Evolutionary conservation across 2,888 invertebrate genomes (phyloP), one percentile per base, ranked within the genome.

Genomic region (Dryomyza anilis): DNA sequence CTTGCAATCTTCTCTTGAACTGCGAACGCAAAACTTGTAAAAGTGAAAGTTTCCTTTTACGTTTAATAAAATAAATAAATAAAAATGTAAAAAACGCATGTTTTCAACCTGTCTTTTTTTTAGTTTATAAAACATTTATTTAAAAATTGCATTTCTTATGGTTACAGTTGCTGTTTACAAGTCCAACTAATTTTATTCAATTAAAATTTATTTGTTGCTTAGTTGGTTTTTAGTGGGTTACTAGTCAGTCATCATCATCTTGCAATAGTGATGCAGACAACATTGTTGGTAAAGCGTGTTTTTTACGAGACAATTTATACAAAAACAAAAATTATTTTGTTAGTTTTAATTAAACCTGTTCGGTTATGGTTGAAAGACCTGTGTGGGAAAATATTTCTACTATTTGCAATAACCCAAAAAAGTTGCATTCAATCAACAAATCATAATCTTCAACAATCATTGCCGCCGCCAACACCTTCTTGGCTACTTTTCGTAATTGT

Each of bases 31-130:
- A 30, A 68, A 67, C 57, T 68, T 60, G 72, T 70, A 70, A 69
- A 72, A 71, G 71, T 71, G 72, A 72, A 72, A 72, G 72, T 71
- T 67, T 67, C 60, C 59, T 63, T 65, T 67, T 52, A 52, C 56
- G 63, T 52, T 61, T 10, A 30, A 50, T 50, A 23, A 53, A 23
- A 52, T 33, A 30, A 19, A 30, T 19, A 55, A 55, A 33, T 21
- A 55, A 36, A 33, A 55, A 25, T 39, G 8, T 4, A 3, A 14
- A 12, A n/a, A 39, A n/a, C 8, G 14, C n/a, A 39, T 3, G 39
- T 39, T 39, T 39, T 39, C 12, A 12, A 7, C 7, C 33, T 33
- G 33, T 39, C n/a, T 39, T 39, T 39, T 3, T 39, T 2, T 39
- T 39, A 39, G 3, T 6, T 39, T 39, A 8, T 33, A 8, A 33